A percentile compares a stretch with the other conserved stretches of the same genome.
Conservation (phyloP, 1,140 invertebrate species). For the Nomia melanderi region DNA sequence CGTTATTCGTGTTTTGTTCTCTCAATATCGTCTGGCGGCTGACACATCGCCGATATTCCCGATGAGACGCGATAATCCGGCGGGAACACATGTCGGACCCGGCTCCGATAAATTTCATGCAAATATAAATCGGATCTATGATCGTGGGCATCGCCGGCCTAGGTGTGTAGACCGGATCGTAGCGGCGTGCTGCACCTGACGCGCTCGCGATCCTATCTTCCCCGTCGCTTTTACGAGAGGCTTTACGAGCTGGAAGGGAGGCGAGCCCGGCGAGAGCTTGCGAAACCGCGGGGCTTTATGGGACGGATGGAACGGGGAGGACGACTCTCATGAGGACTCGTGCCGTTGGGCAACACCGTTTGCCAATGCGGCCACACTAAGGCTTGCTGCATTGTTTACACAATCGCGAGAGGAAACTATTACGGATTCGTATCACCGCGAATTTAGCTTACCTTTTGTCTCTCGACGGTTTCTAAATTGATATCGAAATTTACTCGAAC, state of each 20-base stretch:
- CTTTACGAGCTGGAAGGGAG: conserved; percentile 10
- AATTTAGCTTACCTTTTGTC: not conserved
- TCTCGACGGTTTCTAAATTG: not conserved
- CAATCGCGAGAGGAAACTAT: conserved; percentile 39
- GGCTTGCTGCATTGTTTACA: conserved; percentile 26
- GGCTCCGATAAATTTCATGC: conserved; percentile 44
- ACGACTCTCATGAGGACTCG: conserved; percentile 45
- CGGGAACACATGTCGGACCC: conserved; percentile 40
- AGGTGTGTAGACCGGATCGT: conserved; percentile 48
- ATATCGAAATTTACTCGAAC: not conserved
- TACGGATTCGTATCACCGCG: conserved; percentile 8
- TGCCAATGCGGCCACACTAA: conserved; percentile 20
- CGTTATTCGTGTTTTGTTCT: conserved; percentile 21
- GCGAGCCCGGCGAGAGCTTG: conserved; percentile 31
- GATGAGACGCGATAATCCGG: conserved; percentile 41
- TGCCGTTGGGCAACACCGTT: conserved; percentile 48
- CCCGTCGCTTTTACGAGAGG: conserved; percentile 30
- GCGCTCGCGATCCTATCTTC: conserved; percentile 58
- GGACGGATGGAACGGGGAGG: conserved; percentile 42
- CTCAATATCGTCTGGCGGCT: not conserved
- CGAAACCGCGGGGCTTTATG: conserved; percentile 50
- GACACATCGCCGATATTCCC: conserved; percentile 24
- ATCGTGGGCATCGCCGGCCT: conserved; percentile 39
- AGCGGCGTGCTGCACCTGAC: conserved; percentile 56
- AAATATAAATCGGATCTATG: conserved; percentile 57